Percentiles rank a stretch among this genome's conserved stretches.
These are phyloP conservation scores for Scaeva pyrastri DNA, from an alignment of 2,888 invertebrate genomes.

Conservation along the genomic window DNA sequence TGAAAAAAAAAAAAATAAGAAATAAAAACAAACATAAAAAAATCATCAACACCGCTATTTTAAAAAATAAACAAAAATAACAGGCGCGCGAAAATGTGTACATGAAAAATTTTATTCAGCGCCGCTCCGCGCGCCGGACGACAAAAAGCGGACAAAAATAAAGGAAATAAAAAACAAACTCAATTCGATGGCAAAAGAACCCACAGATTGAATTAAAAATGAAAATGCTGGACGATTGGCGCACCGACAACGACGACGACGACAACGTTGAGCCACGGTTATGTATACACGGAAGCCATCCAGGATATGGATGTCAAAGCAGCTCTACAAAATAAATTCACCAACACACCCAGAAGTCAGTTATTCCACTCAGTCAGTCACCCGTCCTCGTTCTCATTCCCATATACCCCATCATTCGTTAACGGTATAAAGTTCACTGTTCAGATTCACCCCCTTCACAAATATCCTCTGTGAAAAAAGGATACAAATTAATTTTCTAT, in stretches of 20 bases:
- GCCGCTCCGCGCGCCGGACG: neutral
- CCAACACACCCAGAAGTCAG: neutral
- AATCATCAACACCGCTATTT: constrained; percentile 50
- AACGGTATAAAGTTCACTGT: too few relatives aligned
- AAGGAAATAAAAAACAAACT: constrained; percentile 4
- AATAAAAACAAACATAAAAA: constrained; percentile 6
- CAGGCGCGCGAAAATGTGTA: constrained; percentile 64
- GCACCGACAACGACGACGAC: neutral
- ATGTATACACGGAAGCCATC: constrained; percentile 16
- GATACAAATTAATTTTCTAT: constrained; percentile 74
- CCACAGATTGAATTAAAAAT: constrained; percentile 73
- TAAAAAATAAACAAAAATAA: constrained; percentile 52
- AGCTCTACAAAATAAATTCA: constrained; percentile 29
- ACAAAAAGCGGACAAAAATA: constrained; percentile 11
- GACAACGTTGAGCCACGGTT: too few relatives aligned
- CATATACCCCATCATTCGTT: too few relatives aligned
- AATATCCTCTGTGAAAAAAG: constrained; percentile 13
- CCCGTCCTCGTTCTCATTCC: too few relatives aligned
- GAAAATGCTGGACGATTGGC: constrained; percentile 17
- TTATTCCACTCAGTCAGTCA: neutral
- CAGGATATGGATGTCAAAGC: constrained; percentile 42
- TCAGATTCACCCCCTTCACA: too few relatives aligned
- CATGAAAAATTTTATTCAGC: constrained; percentile 49
- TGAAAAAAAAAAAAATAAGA: neutral
- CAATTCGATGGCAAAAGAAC: constrained; percentile 43